These are phyloP conservation scores for Myodes glareolus DNA, from an alignment of 2,113 vertebrate genomes.

Conservation along the genomic window DNA sequence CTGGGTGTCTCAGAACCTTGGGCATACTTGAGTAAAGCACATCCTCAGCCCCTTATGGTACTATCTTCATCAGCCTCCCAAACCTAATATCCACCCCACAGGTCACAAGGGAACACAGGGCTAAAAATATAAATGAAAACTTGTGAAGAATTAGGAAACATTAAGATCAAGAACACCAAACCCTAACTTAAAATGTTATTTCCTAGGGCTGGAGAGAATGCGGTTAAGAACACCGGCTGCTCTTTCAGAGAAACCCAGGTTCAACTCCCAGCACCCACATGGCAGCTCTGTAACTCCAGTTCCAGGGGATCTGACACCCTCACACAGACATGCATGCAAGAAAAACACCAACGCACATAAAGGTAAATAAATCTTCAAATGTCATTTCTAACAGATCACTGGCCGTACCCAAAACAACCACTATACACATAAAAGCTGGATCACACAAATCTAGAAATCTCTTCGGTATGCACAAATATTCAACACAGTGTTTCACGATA, in stretches of 20 bases:
- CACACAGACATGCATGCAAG: neutral
- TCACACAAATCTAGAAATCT: neutral
- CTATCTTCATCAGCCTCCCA: neutral
- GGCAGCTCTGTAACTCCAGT: neutral
- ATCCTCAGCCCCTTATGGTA: neutral
- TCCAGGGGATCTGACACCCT: neutral
- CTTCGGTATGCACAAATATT: neutral
- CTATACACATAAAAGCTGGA: neutral
- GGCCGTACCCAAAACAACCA: neutral
- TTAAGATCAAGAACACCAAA: conserved; percentile 6
- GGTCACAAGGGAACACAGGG: neutral
- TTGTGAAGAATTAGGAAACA: neutral
- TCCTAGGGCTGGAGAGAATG: neutral
- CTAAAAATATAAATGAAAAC: conserved; percentile 24
- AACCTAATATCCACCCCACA: neutral
- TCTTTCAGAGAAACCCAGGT: neutral
- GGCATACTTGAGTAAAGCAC: too few relatives aligned
- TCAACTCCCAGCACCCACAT: neutral
- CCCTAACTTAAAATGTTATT: neutral
- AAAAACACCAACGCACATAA: neutral
- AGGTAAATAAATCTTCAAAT: neutral
- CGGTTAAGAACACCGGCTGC: neutral
- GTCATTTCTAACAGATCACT: neutral
- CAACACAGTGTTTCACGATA: neutral
- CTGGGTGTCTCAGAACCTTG: neutral